These are phyloP conservation scores for Squalus acanthias DNA, from an alignment of 2,797 vertebrate species.

Conservation along the genomic window DNA sequence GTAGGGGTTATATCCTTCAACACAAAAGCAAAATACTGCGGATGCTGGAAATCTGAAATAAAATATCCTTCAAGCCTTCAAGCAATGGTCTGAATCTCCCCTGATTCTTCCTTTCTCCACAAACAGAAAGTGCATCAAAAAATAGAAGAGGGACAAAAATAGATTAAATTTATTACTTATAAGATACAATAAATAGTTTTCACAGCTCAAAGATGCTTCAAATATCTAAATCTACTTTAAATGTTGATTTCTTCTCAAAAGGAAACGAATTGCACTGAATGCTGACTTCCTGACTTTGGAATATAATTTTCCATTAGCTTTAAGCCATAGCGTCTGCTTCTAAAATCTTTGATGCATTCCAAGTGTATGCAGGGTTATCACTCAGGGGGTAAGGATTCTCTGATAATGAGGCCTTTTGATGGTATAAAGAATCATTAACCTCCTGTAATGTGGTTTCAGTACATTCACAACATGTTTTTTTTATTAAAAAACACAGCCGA, in stretches of 20 bases:
- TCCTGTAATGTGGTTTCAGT: background rate
- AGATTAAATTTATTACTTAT: background rate
- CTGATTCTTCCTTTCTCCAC: background rate
- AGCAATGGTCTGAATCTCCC: background rate
- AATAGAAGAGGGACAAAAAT: background rate
- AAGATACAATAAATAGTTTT: background rate
- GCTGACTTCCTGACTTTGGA: background rate
- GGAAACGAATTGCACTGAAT: background rate
- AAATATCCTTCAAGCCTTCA: background rate
- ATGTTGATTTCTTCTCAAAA: background rate
- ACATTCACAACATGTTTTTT: background rate
- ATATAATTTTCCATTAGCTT: background rate
- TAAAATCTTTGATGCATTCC: constrained; percentile 6
- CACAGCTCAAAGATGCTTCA: background rate
- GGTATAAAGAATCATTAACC: constrained; percentile 7
- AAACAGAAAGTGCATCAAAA: background rate
- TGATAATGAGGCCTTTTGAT: constrained; percentile 24
- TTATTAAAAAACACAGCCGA: background rate
- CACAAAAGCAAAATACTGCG: too few species aligned
- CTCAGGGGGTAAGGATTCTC: background rate
- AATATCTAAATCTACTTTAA: background rate
- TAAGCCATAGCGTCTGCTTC: background rate
- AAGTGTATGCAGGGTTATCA: background rate
- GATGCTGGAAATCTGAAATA: too few species aligned
- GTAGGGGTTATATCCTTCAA: background rate